Conservation (phyloP, 2,888 invertebrate genomes). For the Apeira syringaria region DNA sequence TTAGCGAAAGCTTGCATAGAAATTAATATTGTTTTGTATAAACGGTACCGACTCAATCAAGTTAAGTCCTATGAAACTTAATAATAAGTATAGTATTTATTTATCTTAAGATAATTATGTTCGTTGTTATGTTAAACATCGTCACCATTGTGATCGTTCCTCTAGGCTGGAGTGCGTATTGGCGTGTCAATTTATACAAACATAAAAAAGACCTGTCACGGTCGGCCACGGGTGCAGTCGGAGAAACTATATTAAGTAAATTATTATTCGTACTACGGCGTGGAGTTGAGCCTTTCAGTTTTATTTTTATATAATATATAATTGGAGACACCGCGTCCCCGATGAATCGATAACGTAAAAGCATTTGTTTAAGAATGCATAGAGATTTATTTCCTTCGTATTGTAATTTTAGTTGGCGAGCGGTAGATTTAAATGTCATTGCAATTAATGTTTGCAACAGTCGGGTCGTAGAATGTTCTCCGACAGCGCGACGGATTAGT, state of each 20-base stretch:
- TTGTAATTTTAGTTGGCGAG: conserved; percentile 42
- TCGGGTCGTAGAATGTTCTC: neutral
- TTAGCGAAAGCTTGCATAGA: conserved; percentile 6
- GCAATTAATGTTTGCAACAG: conserved; percentile 4
- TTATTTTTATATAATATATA: conserved; percentile 61
- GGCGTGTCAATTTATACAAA: conserved; percentile 1
- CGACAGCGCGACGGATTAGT: conserved; percentile 1
- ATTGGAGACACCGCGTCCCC: conserved; percentile 52
- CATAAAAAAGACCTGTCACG: neutral
- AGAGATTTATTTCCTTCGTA: conserved; percentile 49
- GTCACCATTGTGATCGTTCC: conserved; percentile 1
- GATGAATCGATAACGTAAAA: conserved; percentile 56
- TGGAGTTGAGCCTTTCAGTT: conserved; percentile 69
- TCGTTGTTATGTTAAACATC: conserved; percentile 5
- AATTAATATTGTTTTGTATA: conserved; percentile 7
- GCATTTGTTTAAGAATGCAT: conserved; percentile 79
- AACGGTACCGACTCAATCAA: conserved; percentile 7
- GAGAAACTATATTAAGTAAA: conserved; percentile 11
- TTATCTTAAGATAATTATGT: conserved; percentile 8
- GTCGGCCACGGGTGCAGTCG: conserved; percentile 1
- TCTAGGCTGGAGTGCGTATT: neutral
- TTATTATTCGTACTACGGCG: conserved; percentile 39
- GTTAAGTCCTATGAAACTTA: conserved; percentile 8
- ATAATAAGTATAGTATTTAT: neutral
- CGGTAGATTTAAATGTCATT: conserved; percentile 40